Base-by-base conservation (phyloP, 2,113 vertebrate genomes). In the Anarrhichthys ocellatus region DNA sequence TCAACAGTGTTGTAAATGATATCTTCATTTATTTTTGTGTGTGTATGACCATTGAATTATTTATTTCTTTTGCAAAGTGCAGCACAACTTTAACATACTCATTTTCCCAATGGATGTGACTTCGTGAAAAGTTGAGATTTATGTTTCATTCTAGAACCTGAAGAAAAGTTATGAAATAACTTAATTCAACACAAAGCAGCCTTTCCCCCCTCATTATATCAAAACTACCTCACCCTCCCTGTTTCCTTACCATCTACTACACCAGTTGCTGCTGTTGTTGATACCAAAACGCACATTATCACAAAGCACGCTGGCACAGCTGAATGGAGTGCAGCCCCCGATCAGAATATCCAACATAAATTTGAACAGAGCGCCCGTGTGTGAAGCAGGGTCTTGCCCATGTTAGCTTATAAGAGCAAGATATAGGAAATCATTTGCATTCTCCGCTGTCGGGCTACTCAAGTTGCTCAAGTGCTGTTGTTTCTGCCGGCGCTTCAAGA, bases 401-500 rank as follows among this genome's bases (percentile, higher is more conserved):
- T 54, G 65, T 36, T 78, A 74, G 83, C 78, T 17, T 78, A 73
- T 81, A 81, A 81, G 58, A 77, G 61, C 42, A 72, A 59, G 15
- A 52, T 59, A 73, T 22, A 58, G 56, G 58, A 78, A 78, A 81
- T 68, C 18, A 76, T 79, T 81, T 69, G 22, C 48, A 65, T 81
- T 81, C 20, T 44, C 27, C 36, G 62, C 44, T 27, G 66, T 62
- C 34, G 14, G 34, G 52, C 36, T 18, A 17, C 42, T 42, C 50
- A 20, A 36, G 48, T 44, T 52, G 32, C 5, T 4, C 52, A 36
- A 1, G 17, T 5, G 34, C 18, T 68, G 10, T 24, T 67, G 24
- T 77, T 36, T 40, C 32, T 52, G 38, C 56, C 14, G 52, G 11
- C 20, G 22, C 20, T 17, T 75, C 18, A 15, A 20, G 40, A 66